A percentile compares a stretch with the other conserved stretches of the same genome.
phyloP scores from a whole-genome alignment of 2,888 invertebrate genomes.

The Belgica antarctica region DNA sequence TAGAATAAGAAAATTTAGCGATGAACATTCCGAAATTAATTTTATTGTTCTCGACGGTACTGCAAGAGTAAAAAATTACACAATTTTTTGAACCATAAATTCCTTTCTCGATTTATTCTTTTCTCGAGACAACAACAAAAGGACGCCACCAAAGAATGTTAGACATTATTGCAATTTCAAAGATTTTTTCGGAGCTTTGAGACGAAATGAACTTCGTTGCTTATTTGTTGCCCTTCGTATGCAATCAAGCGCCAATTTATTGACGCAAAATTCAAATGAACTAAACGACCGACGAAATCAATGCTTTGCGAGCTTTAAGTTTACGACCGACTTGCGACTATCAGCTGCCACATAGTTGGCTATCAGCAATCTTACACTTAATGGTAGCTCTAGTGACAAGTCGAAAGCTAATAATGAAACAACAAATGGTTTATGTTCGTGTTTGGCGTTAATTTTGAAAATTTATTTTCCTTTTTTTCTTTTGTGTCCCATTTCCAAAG shows the following conservation, averaged over 20 bases:
- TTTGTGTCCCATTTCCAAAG: neutral
- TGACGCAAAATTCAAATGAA: too few relatives aligned
- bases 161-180: neutral
- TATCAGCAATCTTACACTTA: slow-evolving; percentile 13
- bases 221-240: too few relatives aligned
- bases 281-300: too few relatives aligned
- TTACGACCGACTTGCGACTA: too few relatives aligned
- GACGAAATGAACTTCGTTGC: neutral
- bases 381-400: neutral
- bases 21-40: too few relatives aligned
- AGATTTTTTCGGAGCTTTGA: neutral
- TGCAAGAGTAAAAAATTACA: neutral
- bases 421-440: slow-evolving; percentile 39
- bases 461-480: neutral
- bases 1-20: too few relatives aligned
- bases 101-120: neutral
- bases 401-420: slow-evolving; percentile 1
- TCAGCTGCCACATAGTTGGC: too few relatives aligned
- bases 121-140: neutral
- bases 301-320: too few relatives aligned
- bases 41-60: neutral
- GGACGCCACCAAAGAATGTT: too few relatives aligned
- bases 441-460: slow-evolving; percentile 4
- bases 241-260: too few relatives aligned
- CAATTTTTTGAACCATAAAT: slow-evolving; percentile 18